Evolutionary conservation across 2,797 vertebrate genomes (phyloP), one percentile per base, ranked within the genome.

Genomic region (Phataginus tetradactyla): DNA sequence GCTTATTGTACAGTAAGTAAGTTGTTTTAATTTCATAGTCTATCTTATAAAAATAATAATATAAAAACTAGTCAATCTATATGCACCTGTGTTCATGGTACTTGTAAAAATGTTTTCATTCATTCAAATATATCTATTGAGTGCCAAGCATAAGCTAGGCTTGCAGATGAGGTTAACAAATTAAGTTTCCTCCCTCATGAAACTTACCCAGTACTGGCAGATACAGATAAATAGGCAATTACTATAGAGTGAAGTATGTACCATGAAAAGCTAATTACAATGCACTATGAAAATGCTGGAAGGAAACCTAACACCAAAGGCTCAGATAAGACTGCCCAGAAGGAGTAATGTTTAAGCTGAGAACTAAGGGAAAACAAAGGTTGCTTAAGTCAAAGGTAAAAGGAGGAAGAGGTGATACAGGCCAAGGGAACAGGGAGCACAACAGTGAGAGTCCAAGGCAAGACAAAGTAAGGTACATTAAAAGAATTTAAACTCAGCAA

Each of bases 101-200:
- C 55, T 59, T 55, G 89, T 45, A 34, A 93, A 92, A 92, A 74
- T 32, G 13, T 81, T 80, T 89, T 94, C 23, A 42, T 72, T 90
- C 45, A 85, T 63, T 95, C 27, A 55, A 83, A 78, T 63, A 32
- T 64, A 55, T 37, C 63, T 72, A 81, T 0, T 88, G 20, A 96
- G n/a, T 88, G 29, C 23, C 66, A 85, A 59, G 23, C 13, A 39
- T 68, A 89, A 81, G 27, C 5, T 68, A 95, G 45, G 32, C 49
- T 78, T 96, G 32, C 42, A 96, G 25, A 53, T 29, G 84, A 83
- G 23, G 29, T 72, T 91, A 88, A 45, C 37, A 91, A 88, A 94
- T 64, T 49, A 94, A 83, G 42, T 29, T 15, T 27, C 49, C 88
- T 45, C 32, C 42, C 34, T 94, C 39, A n/a, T 12, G 49, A 86